Evolutionary conservation across 2,797 vertebrate species (phyloP).

Genomic region (Siniperca obscura): DNA sequence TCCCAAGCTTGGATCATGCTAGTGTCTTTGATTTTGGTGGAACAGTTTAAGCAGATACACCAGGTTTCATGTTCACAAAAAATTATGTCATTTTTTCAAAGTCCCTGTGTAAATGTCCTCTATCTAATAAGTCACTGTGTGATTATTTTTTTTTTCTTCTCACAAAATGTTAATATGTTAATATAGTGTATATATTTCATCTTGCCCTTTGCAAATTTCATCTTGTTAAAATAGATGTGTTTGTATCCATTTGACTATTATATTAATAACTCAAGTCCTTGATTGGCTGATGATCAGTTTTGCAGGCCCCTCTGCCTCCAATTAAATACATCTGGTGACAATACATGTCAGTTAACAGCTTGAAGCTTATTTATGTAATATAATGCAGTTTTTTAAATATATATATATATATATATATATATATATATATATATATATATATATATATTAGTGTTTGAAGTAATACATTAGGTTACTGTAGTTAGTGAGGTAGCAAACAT

Average conservation of each 20-base stretch:
- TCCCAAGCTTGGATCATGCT: neutral
- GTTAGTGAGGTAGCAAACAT: neutral
- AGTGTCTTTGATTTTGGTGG: neutral
- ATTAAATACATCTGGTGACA: neutral
- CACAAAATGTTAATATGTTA: neutral
- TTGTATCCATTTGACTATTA: neutral
- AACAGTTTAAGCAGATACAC: neutral
- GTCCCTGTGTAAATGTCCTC: neutral
- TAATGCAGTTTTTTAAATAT: neutral
- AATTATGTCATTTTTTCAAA: neutral
- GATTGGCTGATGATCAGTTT: neutral
- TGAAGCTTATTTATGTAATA: neutral
- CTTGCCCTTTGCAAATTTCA: neutral
- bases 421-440: neutral
- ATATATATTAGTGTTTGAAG: neutral
- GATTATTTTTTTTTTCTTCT: no score
- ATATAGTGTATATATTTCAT: neutral
- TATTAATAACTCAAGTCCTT: neutral
- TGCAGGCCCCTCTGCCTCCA: neutral
- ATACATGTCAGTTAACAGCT: neutral
- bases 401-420: neutral
- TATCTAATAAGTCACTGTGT: neutral
- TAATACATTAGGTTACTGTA: neutral
- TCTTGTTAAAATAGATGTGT: neutral
- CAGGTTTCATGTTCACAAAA: neutral